phyloP scores from a whole-genome alignment of 2,888 invertebrate species.

The Imbricaverruca yamaguchii region DNA sequence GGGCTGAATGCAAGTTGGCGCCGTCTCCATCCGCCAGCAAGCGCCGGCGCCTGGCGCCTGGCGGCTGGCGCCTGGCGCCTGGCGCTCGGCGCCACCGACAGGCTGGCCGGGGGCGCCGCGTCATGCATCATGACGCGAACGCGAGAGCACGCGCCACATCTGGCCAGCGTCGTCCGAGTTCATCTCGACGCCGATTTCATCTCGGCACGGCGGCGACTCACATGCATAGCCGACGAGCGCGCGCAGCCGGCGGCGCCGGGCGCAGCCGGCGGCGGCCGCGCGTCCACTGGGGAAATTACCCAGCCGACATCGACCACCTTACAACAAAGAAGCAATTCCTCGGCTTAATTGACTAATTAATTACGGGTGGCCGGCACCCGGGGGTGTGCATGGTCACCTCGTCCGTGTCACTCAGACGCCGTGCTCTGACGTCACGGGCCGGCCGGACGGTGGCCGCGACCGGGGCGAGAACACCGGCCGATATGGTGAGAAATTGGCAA shows the following conservation, averaged over 20 bases:
- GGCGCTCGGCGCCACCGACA: too few species aligned
- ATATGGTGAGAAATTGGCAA: slow-evolving; percentile 4
- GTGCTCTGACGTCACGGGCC: not conserved
- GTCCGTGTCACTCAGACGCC: not conserved
- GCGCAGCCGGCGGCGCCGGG: too few species aligned
- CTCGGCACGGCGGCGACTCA: not conserved
- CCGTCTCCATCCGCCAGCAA: too few species aligned
- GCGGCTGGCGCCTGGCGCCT: too few species aligned
- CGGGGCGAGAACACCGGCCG: not conserved
- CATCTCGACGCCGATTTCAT: not conserved
- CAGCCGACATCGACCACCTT: not conserved
- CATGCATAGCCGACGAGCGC: too few species aligned
- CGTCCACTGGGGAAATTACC: slow-evolving; percentile 3
- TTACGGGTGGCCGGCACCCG: not conserved
- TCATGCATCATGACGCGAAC: not conserved
- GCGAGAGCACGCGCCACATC: not conserved
- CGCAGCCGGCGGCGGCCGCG: not conserved
- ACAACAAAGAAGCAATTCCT: slow-evolving; percentile 17
- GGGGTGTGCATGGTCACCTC: not conserved
- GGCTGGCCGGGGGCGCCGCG: not conserved
- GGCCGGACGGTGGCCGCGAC: not conserved
- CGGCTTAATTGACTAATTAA: slow-evolving; percentile 15
- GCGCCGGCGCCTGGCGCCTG: too few species aligned
- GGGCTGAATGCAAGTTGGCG: too few species aligned
- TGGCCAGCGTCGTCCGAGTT: not conserved